Base-by-base conservation (phyloP, 2,888 invertebrate genomes). In the Brachylomia viminalis region DNA sequence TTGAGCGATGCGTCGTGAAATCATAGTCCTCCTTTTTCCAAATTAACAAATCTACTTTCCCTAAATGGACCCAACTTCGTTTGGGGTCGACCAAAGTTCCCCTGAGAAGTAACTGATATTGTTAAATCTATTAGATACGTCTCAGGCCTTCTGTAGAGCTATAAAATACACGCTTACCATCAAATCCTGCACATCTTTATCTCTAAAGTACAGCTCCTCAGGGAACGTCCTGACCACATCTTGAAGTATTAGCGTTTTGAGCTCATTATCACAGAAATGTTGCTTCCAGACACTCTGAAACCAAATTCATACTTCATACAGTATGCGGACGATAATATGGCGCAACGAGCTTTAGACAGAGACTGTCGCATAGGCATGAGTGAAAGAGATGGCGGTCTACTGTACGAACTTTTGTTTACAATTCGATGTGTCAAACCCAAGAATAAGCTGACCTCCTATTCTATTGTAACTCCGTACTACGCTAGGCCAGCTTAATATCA, bases 171-270 rank as follows among this genome's bases (percentile, higher is more conserved):
- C 1, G 42, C 88, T 91, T 90, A 97, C 97, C 98, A 98, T 98
- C 85, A 97, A 94, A 85, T 97, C 97, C 90, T 98, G 98, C 30
- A 98, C 97, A 45, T 96, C 91, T n/a, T 97, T 93, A 69, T 97
- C 97, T 76, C 98, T 97, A 91, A 98, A 98, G 93, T 98, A 98
- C 77, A 97, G 97, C 77, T 98, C 97, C 80, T 98, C 98, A 0
- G 98, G 98, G 92, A 98, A 98, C 84, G 98, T 98, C 88, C 98
- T 95, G 17, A 98, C 97, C 1, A 98, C 98, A 95, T 98, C 98
- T 92, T 98, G 98, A 11, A 97, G 96, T 68, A 98, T 98, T 23
- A 98, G 96, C 33, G 97, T 97, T 87, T 98, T 97, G 42, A 98
- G 95, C 86, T 98, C 98, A 86, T 97, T 97, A 93, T 98, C 98